Conservation (phyloP, 1,140 invertebrate species). For the Pachyrhynchus sulphureomaculatus region DNA sequence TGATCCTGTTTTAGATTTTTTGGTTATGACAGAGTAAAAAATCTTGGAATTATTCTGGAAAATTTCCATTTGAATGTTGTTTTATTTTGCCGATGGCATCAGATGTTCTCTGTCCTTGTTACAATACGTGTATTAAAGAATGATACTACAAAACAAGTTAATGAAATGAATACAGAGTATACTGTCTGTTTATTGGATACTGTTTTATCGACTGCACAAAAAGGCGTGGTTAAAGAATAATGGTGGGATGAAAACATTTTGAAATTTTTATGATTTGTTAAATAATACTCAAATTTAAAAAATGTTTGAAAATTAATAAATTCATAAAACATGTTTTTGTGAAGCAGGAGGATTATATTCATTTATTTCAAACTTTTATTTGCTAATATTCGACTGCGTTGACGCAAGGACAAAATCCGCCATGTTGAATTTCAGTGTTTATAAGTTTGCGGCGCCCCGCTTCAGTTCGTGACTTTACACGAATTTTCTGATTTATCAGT, state of each 20-base stretch:
- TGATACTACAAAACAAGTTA: no score
- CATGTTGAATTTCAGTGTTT: constrained; percentile 49
- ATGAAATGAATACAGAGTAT: no score
- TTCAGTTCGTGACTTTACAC: constrained; percentile 36
- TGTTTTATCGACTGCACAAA: constrained; percentile 4
- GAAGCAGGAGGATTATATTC: neutral
- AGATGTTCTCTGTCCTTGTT: no score
- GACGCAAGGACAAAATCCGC: constrained; percentile 33
- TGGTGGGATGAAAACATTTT: constrained; percentile 6
- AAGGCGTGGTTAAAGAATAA: neutral
- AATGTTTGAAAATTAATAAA: no score
- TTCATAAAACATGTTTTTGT: no score
- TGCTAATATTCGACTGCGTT: constrained; percentile 35
- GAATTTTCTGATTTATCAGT: constrained; percentile 32
- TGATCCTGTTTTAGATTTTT: no score
- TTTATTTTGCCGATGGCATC: no score
- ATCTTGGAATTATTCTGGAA: no score
- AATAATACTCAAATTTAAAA: neutral
- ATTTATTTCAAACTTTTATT: constrained; percentile 13
- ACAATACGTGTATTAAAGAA: no score
- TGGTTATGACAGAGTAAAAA: no score
- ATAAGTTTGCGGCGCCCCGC: constrained; percentile 50
- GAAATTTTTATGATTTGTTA: neutral
- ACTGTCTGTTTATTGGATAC: neutral
- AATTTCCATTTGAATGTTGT: no score